Evolutionary conservation across 2,113 vertebrate genomes (phyloP), one percentile per base, ranked within the genome.

Genomic region (Neodon shergylaensis): DNA sequence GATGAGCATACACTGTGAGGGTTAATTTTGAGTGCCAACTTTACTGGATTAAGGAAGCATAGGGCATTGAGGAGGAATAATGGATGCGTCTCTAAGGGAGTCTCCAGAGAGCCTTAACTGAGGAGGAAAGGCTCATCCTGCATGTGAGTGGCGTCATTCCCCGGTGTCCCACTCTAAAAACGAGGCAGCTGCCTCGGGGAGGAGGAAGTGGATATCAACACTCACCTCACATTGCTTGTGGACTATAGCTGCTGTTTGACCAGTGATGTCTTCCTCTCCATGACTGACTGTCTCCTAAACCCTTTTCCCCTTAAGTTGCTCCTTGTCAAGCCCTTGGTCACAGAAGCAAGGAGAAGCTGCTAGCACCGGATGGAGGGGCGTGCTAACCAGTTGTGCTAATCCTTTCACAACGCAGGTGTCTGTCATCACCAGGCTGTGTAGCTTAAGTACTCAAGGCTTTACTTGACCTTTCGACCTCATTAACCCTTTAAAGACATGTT

Each of bases 361-460:
- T 7, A n/a, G 19, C 19, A 0, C 78, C 24, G 77, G 49, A 58
- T 24, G 21, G 33, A 7, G 6, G 10, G 52, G 7, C 13, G 11
- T 24, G 36, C 12, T 24, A 33, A 39, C 78, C 52, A 28, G 44
- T 19, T 33, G 44, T 31, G 44, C 76, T 21, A 49, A 52, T 1
- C 14, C 47, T 5, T 36, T 21, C 12, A 39, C 79, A 61, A 13
- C 22, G 7, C 79, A 61, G 79, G 13, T 81, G 36, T 22, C 49
- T 12, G 22, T 61, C 36, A 58, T 26, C 1, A 5, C 21, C 21
- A 58, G n/a, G n/a, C n/a, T n/a, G n/a, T 0, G 16, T 52, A 4
- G 52, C 12, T 22, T 39, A 58, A 39, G 79, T 26, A 58, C 52
- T 24, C 36, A 7, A n/a, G 21, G 11, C n/a, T 58, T 79, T n/a